Evolutionary conservation across 2,888 invertebrate genomes (phyloP).

Genomic region (Ormyrus pomaceus): DNA sequence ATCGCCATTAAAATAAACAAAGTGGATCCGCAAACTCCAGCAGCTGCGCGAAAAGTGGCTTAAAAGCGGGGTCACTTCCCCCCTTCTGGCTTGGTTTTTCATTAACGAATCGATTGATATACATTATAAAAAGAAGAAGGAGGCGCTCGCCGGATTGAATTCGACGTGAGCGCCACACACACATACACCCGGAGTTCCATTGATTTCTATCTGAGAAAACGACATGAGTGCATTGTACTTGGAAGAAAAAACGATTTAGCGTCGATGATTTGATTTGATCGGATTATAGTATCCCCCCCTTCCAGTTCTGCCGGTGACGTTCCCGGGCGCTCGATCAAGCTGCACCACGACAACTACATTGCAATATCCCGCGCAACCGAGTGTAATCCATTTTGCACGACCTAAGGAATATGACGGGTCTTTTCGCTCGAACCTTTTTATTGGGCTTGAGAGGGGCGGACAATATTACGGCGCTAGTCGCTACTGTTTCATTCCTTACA

Average conservation of each 20-base stretch:
- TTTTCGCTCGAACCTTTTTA: too few relatives aligned
- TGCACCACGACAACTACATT: slow-evolving; percentile 45
- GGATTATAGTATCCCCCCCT: slow-evolving; percentile 34
- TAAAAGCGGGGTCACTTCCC: neutral
- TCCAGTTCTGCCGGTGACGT: slow-evolving; percentile 15
- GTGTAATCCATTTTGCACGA: slow-evolving; percentile 52
- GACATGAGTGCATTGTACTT: slow-evolving; percentile 43
- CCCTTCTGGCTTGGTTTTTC: slow-evolving; percentile 1
- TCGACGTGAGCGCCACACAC: neutral
- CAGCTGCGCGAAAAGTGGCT: neutral
- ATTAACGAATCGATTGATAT: slow-evolving; percentile 21
- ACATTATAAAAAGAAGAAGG: slow-evolving; percentile 9
- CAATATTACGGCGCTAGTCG: too few relatives aligned
- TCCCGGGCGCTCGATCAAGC: slow-evolving; percentile 30
- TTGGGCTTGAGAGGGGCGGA: too few relatives aligned
- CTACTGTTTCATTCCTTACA: too few relatives aligned
- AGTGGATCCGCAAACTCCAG: too few relatives aligned
- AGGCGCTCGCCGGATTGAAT: slow-evolving; percentile 20
- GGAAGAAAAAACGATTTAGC: slow-evolving; percentile 52
- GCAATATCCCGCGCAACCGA: slow-evolving; percentile 50
- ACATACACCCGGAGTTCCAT: neutral
- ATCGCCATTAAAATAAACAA: too few relatives aligned
- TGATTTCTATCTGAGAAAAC: slow-evolving; percentile 38
- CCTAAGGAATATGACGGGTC: slow-evolving; percentile 34
- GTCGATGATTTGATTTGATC: slow-evolving; percentile 50